Evolutionary conservation across 2,888 invertebrate species (phyloP), one percentile per base, ranked within the genome.

Genomic region (Chamaedrilus cognettii): DNA sequence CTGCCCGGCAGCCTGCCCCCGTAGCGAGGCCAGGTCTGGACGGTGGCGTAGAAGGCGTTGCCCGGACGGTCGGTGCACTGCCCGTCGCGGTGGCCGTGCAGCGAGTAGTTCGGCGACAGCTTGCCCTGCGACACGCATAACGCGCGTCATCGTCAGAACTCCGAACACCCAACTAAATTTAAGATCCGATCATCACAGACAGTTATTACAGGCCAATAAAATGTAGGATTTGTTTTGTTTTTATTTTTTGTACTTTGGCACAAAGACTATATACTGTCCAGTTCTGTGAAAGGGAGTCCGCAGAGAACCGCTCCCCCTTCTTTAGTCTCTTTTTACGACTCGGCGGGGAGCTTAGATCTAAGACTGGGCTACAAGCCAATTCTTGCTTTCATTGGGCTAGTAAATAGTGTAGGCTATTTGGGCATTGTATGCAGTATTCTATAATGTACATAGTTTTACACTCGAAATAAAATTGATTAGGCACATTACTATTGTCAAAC

Each of bases 81-180:
- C 1, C 70, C 75, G 61, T 79, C 77, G 7, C 78, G 58, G 65
- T 79, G 79, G 28, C 79, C 80, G 56, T 74, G 75, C 28, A 80
- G 51, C 42, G 68, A 69, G 64, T 77, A 80, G 62, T 74, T 72
- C 2, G 62, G 23, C 15, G 69, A 68, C 4, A 80, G 74, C 63
- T 79, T 75, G 1, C 74, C 67, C 57, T 66, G 61, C 23, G 60
- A 64, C 11, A 31, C n/a, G 15, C 33, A 66, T 55, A 5, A 55
- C 7, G 26, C 26, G 11, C 7, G 26, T 11, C 26, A 15, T 15
- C 7, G 26, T 30, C 26, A 7, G 11, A 55, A 55, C 26, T 55
- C 11, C n/a, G 11, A 55, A 15, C 7, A 55, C 11, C 26, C n/a
- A 3, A 3, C n/a, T 50, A 19, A 15, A 49, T 49, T 11, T 49